These are phyloP conservation scores for Synanthedon myopaeformis DNA, from an alignment of 2,888 invertebrate genomes.

Conservation along the genomic window DNA sequence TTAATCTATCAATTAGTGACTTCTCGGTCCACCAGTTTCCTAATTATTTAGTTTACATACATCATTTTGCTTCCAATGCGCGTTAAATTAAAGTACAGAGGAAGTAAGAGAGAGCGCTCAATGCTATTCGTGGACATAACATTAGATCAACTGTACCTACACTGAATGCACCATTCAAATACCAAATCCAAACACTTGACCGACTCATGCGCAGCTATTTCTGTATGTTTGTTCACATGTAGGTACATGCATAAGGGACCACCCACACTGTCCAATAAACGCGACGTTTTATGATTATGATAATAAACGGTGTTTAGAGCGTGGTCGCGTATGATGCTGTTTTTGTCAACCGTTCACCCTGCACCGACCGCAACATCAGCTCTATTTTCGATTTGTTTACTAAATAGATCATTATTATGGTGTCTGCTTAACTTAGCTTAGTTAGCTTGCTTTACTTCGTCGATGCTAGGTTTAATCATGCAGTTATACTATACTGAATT, in stretches of 20 bases:
- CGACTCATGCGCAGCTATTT: conserved; percentile 13
- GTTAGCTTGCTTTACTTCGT: no score
- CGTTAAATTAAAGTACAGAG: no score
- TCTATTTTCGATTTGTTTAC: conserved; percentile 31
- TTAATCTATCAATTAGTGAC: no score
- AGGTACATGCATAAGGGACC: conserved; percentile 33
- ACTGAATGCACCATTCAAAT: conserved; percentile 3
- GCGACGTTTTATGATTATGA: conserved; percentile 50
- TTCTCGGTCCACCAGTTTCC: no score
- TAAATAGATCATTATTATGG: conserved; percentile 9
- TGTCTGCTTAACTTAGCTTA: no score
- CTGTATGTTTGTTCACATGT: conserved; percentile 30
- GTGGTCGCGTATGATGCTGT: conserved; percentile 20
- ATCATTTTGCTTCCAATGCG: no score
- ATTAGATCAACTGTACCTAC: background rate
- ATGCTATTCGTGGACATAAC: no score
- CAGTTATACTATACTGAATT: no score
- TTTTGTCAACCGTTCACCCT: conserved; percentile 28
- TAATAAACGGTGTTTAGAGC: conserved; percentile 59
- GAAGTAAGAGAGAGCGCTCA: no score
- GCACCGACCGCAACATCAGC: conserved; percentile 14
- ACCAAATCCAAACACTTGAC: conserved; percentile 28
- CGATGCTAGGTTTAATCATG: no score
- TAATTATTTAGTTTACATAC: no score
- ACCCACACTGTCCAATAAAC: conserved; percentile 59